These are phyloP conservation scores for Batillaria attramentaria DNA, from an alignment of 1,140 invertebrate genomes.

Conservation along the genomic window DNA sequence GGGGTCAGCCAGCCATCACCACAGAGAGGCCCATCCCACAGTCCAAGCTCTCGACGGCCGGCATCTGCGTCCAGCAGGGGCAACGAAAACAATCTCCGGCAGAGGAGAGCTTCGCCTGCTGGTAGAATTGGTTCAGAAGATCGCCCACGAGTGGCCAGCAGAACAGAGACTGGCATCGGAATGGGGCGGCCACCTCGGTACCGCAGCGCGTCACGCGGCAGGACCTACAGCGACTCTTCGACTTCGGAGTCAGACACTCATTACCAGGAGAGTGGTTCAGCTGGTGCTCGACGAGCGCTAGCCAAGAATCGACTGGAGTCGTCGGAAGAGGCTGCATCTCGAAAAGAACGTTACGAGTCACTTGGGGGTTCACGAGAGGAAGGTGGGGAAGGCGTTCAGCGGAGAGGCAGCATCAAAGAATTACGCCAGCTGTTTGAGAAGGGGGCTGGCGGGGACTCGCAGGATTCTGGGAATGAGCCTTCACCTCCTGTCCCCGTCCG, in stretches of 20 bases:
- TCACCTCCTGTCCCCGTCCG: constrained; percentile 42
- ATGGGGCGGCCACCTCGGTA: constrained; percentile 55
- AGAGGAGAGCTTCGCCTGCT: constrained; percentile 39
- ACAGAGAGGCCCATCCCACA: constrained; percentile 27
- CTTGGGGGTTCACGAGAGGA: constrained; percentile 11
- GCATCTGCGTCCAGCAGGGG: neutral
- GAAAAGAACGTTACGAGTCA: neutral
- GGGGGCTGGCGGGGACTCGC: constrained; percentile 33
- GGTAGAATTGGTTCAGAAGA: constrained; percentile 24
- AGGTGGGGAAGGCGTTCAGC: constrained; percentile 38
- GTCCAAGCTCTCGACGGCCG: constrained; percentile 6
- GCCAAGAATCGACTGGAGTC: constrained; percentile 1
- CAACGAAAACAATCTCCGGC: constrained; percentile 28
- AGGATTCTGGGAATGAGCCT: constrained; percentile 4
- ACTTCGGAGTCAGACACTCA: constrained; percentile 54
- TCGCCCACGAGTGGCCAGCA: constrained; percentile 17
- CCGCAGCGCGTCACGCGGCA: constrained; percentile 47
- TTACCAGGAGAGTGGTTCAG: constrained; percentile 32
- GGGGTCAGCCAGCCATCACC: constrained; percentile 14
- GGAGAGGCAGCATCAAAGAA: constrained; percentile 66
- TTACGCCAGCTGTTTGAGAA: constrained; percentile 62
- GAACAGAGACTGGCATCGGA: constrained; percentile 20
- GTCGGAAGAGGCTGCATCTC: neutral
- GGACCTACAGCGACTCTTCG: constrained; percentile 65
- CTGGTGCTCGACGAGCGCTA: neutral